Evolutionary conservation across 2,888 invertebrate genomes (phyloP), one percentile per base, ranked within the genome.

Genomic region (Perizoma flavofasciatum): DNA sequence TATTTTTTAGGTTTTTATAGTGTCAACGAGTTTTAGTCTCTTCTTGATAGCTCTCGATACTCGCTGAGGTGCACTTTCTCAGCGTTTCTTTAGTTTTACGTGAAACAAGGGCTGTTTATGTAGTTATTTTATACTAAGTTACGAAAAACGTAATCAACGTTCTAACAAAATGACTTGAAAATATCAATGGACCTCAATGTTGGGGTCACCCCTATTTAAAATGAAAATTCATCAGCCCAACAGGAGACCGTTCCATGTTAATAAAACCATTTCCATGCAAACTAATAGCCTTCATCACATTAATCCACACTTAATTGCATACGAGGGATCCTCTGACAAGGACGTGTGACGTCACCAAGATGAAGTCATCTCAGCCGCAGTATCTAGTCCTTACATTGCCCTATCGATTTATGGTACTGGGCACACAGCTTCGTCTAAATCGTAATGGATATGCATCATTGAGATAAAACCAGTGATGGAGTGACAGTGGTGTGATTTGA

Each of bases 311-410:
- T 63, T 74, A 73, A 79, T 75, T 71, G 74, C 69, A 71, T 70
- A 71, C 72, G 72, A 74, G 77, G 79, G 78, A 70, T 75, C 74
- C 70, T 65, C 58, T 72, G 79, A 84, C 86, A 85, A 83, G 89
- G 89, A 89, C 87, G 88, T 86, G 66, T 90, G 91, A 90, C 90
- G 89, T 91, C 83, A 82, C 79, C 75, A 79, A 59, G 54, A 62
- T 61, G 61, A 61, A 61, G 56, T 61, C 62, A 58, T 54, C 54
- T 49, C 33, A 11, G 44, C 75, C 70, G 78, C 79, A 81, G 79
- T 77, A 78, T 75, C 80, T 81, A 75, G 75, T 77, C 74, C 71
- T 74, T 76, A 82, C 82, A 83, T 82, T 79, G 77, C 76, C 71
- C 74, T 74, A 77, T 78, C 74, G 75, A 77, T 77, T 75, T 68